These are phyloP conservation scores for Exephanes ischioxanthus DNA, from an alignment of 2,888 invertebrate species.

Conservation along the genomic window DNA sequence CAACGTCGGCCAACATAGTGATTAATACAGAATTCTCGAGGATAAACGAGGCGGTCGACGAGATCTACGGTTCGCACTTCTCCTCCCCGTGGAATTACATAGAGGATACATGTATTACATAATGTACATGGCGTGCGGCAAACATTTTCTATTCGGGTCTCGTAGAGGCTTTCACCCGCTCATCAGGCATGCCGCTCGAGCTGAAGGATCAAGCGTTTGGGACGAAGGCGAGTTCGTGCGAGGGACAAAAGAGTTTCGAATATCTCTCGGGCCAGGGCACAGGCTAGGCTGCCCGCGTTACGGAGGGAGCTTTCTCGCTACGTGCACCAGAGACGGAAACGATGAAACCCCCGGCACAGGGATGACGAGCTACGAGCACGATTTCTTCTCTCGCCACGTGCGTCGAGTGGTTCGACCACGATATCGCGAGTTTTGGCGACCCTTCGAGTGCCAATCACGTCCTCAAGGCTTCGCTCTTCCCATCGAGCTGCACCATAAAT, in stretches of 20 bases:
- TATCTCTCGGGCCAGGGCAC: constrained; percentile 38
- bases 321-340: constrained; percentile 9
- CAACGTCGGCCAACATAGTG: constrained; percentile 32
- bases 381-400: constrained; percentile 36
- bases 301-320: constrained; percentile 45
- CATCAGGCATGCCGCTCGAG: constrained; percentile 63
- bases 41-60: constrained; percentile 27
- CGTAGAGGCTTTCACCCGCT: constrained; percentile 53
- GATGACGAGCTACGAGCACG: constrained; percentile 11
- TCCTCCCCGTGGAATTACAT: not conserved
- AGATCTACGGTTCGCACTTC: constrained; percentile 4
- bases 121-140: constrained; percentile 9
- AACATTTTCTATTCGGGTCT: constrained; percentile 57
- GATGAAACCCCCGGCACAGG: not conserved
- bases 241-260: constrained; percentile 57
- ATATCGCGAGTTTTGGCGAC: constrained; percentile 25
- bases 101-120: constrained; percentile 21
- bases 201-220: constrained; percentile 55
- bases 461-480: not conserved
- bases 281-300: constrained; percentile 21
- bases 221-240: constrained; percentile 63
- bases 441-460: constrained; percentile 19
- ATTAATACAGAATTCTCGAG: constrained; percentile 42
- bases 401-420: not conserved
- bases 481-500: not conserved